Base-by-base conservation (phyloP, 2,888 invertebrate species). In the Himalopsyche tibetana region DNA sequence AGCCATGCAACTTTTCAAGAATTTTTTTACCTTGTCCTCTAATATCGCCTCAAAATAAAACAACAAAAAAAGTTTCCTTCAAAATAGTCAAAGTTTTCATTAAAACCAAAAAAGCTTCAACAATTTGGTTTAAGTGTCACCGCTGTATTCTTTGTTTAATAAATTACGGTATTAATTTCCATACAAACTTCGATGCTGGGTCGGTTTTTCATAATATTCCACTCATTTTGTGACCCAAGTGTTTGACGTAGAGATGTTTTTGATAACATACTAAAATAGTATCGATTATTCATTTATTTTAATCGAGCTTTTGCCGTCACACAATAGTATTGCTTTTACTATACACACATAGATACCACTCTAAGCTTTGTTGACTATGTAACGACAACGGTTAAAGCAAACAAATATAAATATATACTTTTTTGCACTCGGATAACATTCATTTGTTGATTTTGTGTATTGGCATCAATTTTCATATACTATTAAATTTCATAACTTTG, bases 161-260 rank as follows among this genome's bases (percentile, higher is more conserved):
- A 85, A 87, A 87, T 87, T 87, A 84, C 82, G 83, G 84, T 87
- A 85, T 87, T 87, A 87, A 87, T 87, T 87, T 87, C 87, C 87
- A 80, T 84, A 19, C 63, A 19, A 85, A 85, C 55, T 84, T 86
- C 40, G 80, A 80, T 80, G 80, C 80, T 36, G n/a, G 80, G 42
- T 63, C 19, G 63, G 63, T 63, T 63, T 63, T 63, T 63, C 63
- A 63, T 63, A 63, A 19, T 63, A 63, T 19, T n/a, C 19, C 19
- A 15, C 19, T 63, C 19, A 63, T 28, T 19, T 19, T 63, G 9
- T 63, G 63, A n/a, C 63, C 19, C 51, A 15, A 51, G 51, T 51
- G 51, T 51, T 51, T 51, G 19, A 63, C 1, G 9, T 63, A 63
- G 63, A 63, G 63, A 63, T 63, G 63, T 15, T 63, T 63, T 63